Evolutionary conservation across 2,888 invertebrate genomes (phyloP), one percentile per base, ranked within the genome.

Genomic region (Hirtodrosophila confusa): DNA sequence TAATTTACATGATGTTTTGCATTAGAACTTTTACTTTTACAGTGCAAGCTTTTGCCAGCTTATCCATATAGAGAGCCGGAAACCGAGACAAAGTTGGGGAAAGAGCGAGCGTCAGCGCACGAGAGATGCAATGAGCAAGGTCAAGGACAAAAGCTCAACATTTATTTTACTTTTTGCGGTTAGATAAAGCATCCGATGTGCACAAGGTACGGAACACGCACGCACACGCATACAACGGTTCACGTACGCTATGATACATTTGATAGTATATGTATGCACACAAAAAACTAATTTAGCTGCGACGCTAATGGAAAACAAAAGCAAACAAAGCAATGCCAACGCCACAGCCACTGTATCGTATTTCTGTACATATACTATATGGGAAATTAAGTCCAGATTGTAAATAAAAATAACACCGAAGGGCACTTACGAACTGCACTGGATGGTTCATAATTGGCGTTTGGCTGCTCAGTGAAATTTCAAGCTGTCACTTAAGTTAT

Each of bases 61-160:
- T 50, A 36, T 64, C 44, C 56, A 60, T 47, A 27, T 6, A 48
- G 17, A 41, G 23, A 45, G 61, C 40, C 49, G 37, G 58, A 49
- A 50, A 48, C 45, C 11, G 12, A 63, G 43, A 55, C 35, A 40
- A 47, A 44, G 50, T 3, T 27, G 12, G 56, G 56, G 50, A 58
- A 27, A 40, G 23, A 49, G 72, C 56, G 68, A 54, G 56, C 35
- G 17, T 33, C n/a, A 33, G 45, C 33, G 41, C 36, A 44, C 4
- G 40, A 47, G 56, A 65, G 61, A 66, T 78, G 61, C 24, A 66
- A 75, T 67, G 63, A 61, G 84, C 87, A 85, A 86, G 84, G 87
- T 85, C 84, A 85, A 85, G 84, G 84, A 84, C 80, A 72, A 82
- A 74, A 86, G 84, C 82, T 80, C 60, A 55, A 56, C 41, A 36